These are phyloP conservation scores for Metacarcinus magister DNA, from an alignment of 2,888 invertebrate species.

Conservation along the genomic window DNA sequence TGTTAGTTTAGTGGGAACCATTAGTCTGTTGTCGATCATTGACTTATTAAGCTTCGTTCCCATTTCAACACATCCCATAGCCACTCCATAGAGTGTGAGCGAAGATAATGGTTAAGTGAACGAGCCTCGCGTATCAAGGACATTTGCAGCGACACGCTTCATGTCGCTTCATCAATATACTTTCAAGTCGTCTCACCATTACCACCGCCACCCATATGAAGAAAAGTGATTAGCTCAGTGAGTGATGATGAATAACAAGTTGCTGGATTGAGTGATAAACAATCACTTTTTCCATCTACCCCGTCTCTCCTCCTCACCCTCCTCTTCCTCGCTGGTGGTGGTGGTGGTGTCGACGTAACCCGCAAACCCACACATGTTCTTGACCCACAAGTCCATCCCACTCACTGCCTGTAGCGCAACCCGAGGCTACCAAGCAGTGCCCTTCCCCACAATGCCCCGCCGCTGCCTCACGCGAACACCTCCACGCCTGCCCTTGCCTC, in stretches of 20 bases:
- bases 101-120: not conserved
- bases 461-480: too few species aligned
- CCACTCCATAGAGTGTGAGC: not conserved
- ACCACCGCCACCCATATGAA: constrained; percentile 1
- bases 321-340: not conserved
- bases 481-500: not conserved
- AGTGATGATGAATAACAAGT: constrained; percentile 30
- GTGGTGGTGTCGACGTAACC: not conserved
- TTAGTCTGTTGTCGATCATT: not conserved
- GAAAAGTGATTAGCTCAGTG: not conserved
- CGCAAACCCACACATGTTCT: constrained; percentile 37
- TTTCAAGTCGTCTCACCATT: not conserved
- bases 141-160: constrained; percentile 1
- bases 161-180: constrained; percentile 31
- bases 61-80: not conserved
- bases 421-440: not conserved
- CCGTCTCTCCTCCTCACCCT: too few species aligned
- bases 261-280: not conserved
- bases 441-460: not conserved
- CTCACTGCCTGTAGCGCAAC: constrained; percentile 1
- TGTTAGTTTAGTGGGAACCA: constrained; percentile 35
- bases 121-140: not conserved
- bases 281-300: not conserved
- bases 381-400: not conserved
- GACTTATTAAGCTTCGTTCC: not conserved